phyloP scores from a whole-genome alignment of 2,797 vertebrate species.

The Thaleichthys pacificus region DNA sequence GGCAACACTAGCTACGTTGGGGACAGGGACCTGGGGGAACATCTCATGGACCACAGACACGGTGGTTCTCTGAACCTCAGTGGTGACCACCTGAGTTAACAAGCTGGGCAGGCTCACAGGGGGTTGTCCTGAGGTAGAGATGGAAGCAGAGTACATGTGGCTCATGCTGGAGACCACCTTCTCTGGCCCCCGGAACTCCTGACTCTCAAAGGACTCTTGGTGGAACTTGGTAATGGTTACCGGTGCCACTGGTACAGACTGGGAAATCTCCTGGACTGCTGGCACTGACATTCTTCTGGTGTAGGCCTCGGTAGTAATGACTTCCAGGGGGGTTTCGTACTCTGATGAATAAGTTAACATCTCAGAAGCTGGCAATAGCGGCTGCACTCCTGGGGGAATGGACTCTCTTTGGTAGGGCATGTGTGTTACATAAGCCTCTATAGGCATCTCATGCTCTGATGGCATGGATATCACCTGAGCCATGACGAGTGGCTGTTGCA shows the following conservation, averaged over 20 bases:
- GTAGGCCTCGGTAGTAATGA: conserved; percentile 61
- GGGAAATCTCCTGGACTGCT: conserved; percentile 50
- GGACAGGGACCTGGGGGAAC: conserved; percentile 70
- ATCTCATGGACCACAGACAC: conserved; percentile 81
- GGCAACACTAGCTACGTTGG: conserved; percentile 62
- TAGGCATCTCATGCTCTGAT: conserved; percentile 57
- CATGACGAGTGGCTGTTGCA: conserved; percentile 50
- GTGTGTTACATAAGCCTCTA: conserved; percentile 41
- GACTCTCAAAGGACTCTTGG: conserved; percentile 77
- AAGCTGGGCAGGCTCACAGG: conserved; percentile 71
- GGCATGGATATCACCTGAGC: conserved; percentile 55
- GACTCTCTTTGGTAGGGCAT: conserved; percentile 49
- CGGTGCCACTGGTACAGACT: conserved; percentile 60
- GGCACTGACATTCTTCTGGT: conserved; percentile 56
- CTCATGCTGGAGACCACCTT: conserved; percentile 79
- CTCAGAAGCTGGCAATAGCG: conserved; percentile 36
- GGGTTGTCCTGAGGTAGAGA: conserved; percentile 77
- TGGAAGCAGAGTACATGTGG: conserved; percentile 78
- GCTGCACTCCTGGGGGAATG: conserved; percentile 46
- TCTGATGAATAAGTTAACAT: conserved; percentile 56
- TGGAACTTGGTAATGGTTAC: conserved; percentile 76
- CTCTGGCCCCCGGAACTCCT: conserved; percentile 75
- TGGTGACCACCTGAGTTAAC: conserved; percentile 80
- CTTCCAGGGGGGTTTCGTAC: conserved; percentile 61
- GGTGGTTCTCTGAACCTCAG: conserved; percentile 81